phyloP scores from a whole-genome alignment of 2,797 vertebrate genomes.

The Pampus argenteus region DNA sequence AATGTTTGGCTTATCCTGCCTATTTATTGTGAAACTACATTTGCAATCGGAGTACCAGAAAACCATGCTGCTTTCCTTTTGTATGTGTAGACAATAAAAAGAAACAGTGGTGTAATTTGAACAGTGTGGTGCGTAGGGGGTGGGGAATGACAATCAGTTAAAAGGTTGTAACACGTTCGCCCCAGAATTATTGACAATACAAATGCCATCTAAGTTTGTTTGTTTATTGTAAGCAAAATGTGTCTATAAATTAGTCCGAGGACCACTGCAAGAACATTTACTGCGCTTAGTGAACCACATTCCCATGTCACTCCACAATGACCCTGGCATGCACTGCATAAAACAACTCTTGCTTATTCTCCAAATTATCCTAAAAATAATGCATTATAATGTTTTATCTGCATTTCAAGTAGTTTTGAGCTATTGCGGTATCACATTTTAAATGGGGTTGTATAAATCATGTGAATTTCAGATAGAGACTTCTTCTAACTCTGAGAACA shows the following conservation, averaged over 20 bases:
- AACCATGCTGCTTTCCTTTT: conserved; percentile 76
- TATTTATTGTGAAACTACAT: conserved; percentile 71
- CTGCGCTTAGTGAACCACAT: conserved; percentile 25
- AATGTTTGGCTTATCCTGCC: conserved; percentile 70
- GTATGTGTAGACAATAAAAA: conserved; percentile 66
- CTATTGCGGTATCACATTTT: no score
- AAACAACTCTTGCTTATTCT: conserved; percentile 65
- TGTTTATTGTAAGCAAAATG: conserved; percentile 28
- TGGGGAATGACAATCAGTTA: conserved; percentile 54
- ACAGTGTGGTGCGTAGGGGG: conserved; percentile 35
- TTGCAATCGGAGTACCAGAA: conserved; percentile 72
- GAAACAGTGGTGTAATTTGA: conserved; percentile 68
- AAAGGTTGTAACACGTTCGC: conserved; percentile 57
- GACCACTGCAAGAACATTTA: conserved; percentile 35
- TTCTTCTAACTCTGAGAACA: no score
- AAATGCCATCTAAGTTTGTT: conserved; percentile 39
- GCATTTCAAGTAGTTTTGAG: no score
- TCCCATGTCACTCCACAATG: conserved; percentile 37
- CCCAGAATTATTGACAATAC: conserved; percentile 44
- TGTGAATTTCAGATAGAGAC: no score
- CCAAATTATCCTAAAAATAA: conserved; percentile 46
- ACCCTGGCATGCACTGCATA: conserved; percentile 61
- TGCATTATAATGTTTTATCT: no score
- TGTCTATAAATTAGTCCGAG: conserved; percentile 6
- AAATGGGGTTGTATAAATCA: no score